phyloP scores from a whole-genome alignment of 2,888 invertebrate species.

The Tetropium fuscum region DNA sequence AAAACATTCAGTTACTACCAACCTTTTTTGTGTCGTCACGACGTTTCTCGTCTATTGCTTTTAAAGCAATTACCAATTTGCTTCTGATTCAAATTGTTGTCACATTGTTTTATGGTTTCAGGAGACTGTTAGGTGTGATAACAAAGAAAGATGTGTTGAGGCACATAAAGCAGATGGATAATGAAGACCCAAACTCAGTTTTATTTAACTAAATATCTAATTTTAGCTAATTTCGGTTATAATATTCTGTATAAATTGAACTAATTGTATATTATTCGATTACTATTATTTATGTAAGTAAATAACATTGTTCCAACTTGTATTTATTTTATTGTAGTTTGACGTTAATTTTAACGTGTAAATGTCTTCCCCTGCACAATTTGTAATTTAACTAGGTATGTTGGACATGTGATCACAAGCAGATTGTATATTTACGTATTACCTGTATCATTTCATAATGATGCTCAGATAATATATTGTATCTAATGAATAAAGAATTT shows the following conservation, averaged over 20 bases:
- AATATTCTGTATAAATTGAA: conserved; percentile 22
- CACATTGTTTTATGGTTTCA: conserved; percentile 65
- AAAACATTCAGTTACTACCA: too few species aligned
- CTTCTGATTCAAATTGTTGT: neutral
- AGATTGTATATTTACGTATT: conserved; percentile 36
- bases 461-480: conserved; percentile 44
- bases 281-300: conserved; percentile 15
- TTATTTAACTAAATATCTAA: conserved; percentile 78
- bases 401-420: conserved; percentile 22
- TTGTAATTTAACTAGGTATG: conserved; percentile 23
- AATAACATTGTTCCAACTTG: conserved; percentile 17
- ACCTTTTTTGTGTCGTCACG: too few species aligned
- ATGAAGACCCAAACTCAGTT: conserved; percentile 94
- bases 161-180: conserved; percentile 96
- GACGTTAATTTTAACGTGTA: conserved; percentile 40
- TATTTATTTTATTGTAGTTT: conserved; percentile 31
- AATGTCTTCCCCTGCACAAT: conserved; percentile 38
- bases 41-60: too few species aligned
- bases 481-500: conserved; percentile 37
- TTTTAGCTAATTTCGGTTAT: conserved; percentile 28
- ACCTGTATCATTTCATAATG: conserved; percentile 31
- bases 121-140: conserved; percentile 95
- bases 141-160: conserved; percentile 99
- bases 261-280: conserved; percentile 20
- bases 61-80: neutral